Conservation (phyloP, 1,140 invertebrate species). For the Temnothorax longispinosus region DNA sequence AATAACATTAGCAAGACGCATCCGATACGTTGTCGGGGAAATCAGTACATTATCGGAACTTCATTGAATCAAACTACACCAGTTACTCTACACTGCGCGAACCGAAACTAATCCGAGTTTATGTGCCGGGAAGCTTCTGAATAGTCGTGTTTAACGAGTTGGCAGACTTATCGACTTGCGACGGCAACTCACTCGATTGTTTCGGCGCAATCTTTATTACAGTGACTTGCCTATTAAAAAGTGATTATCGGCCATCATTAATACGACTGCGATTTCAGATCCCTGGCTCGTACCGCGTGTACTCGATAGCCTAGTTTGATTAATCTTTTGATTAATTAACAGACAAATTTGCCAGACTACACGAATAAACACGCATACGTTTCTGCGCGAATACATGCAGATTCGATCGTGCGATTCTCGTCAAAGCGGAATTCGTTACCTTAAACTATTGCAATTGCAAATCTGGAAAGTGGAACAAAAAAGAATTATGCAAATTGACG, state of each 20-base stretch:
- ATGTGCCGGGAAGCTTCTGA: conserved; percentile 23
- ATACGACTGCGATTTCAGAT: background rate
- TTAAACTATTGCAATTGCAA: background rate
- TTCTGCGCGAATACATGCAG: conserved; percentile 3
- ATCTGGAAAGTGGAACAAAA: conserved; percentile 20
- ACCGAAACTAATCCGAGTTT: conserved; percentile 61
- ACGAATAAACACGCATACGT: background rate
- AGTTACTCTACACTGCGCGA: conserved; percentile 14
- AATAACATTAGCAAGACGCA: conserved; percentile 14
- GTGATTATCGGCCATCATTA: conserved; percentile 25
- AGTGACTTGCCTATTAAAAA: conserved; percentile 44
- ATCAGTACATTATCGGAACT: conserved; percentile 27
- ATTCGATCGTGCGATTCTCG: background rate
- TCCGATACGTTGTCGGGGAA: conserved; percentile 9
- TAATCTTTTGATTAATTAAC: conserved; percentile 14
- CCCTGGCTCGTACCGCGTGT: background rate
- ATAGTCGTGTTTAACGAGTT: conserved; percentile 51
- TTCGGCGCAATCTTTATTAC: conserved; percentile 48
- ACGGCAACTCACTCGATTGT: conserved; percentile 29
- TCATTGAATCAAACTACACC: conserved; percentile 44
- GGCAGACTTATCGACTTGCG: conserved; percentile 29
- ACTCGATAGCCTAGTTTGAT: background rate
- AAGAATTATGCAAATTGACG: background rate
- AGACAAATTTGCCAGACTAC: background rate
- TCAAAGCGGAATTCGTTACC: background rate